A percentile compares a stretch with the other conserved stretches of the same genome.
phyloP scores from a whole-genome alignment of 2,797 vertebrate species.

The Melanogrammus aeglefinus region DNA sequence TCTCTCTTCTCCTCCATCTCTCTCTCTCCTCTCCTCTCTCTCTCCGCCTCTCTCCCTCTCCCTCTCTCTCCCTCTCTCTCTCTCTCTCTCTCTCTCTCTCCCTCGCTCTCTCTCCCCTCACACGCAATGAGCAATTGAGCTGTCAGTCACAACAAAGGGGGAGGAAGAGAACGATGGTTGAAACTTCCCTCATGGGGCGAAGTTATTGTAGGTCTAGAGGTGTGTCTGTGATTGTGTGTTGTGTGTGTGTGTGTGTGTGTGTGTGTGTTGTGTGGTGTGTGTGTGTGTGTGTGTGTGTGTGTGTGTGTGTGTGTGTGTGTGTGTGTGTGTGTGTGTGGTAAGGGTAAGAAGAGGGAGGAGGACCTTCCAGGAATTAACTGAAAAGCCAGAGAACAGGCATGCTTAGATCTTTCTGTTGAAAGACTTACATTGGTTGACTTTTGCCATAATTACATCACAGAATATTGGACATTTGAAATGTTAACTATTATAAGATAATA shows the following conservation, averaged over 20 bases:
- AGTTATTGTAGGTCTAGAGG: constrained; percentile 7
- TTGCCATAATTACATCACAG: background rate
- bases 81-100: no score
- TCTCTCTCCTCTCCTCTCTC: background rate
- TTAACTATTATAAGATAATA: background rate
- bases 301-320: background rate
- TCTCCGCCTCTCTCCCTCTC: no score
- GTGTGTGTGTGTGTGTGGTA: background rate
- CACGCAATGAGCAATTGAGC: constrained; percentile 61
- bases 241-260: background rate
- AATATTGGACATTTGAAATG: no score
- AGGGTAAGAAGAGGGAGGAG: no score
- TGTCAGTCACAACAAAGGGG: constrained; percentile 52
- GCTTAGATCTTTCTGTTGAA: background rate
- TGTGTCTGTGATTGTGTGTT: background rate
- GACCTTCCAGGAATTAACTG: background rate
- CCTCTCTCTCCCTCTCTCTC: no score
- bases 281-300: constrained; percentile 2
- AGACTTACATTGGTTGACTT: background rate
- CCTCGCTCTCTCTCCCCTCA: constrained; percentile 35
- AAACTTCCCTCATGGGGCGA: constrained; percentile 14
- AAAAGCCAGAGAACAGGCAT: background rate
- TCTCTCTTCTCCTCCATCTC: no score
- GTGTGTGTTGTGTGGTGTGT: constrained; percentile 2
- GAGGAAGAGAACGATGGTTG: constrained; percentile 34